These are phyloP conservation scores for Pollenia amentaria DNA, from an alignment of 2,888 invertebrate genomes.

Conservation along the genomic window DNA sequence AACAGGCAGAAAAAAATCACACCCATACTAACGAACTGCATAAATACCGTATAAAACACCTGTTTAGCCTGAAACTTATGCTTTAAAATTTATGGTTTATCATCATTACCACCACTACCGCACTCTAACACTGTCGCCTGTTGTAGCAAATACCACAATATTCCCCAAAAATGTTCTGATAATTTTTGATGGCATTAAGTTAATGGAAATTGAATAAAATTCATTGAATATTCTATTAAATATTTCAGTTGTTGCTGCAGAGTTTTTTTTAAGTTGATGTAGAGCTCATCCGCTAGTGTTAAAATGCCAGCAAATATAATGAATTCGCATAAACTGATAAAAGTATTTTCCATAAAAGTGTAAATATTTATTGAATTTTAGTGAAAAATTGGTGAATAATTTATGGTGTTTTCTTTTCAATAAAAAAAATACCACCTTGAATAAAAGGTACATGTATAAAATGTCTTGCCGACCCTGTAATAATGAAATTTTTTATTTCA, in stretches of 20 bases:
- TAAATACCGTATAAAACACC: conserved; percentile 31
- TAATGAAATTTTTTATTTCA: too few relatives aligned
- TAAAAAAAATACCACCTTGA: not conserved
- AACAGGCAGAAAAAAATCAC: not conserved
- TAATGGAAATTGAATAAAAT: conserved; percentile 49
- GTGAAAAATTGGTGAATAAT: conserved; percentile 24
- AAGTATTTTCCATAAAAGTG: conserved; percentile 34
- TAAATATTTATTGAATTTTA: conserved; percentile 42
- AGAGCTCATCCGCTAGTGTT: not conserved
- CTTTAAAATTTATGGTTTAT: conserved; percentile 50
- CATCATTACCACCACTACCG: not conserved
- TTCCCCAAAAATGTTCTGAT: conserved; percentile 32
- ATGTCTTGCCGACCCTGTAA: too few relatives aligned
- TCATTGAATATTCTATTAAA: conserved; percentile 63
- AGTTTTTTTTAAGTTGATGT: conserved; percentile 5
- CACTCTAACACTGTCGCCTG: not conserved
- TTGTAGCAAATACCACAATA: conserved; percentile 20
- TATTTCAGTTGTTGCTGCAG: conserved; percentile 13
- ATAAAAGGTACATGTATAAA: too few relatives aligned
- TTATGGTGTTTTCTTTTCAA: not conserved
- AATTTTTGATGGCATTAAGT: conserved; percentile 53
- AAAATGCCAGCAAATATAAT: conserved; percentile 22
- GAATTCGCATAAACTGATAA: conserved; percentile 27
- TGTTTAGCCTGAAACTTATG: conserved; percentile 55
- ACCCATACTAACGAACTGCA: conserved; percentile 13